phyloP scores from a whole-genome alignment of 2,113 vertebrate genomes.

The Macquaria ambigua region DNA sequence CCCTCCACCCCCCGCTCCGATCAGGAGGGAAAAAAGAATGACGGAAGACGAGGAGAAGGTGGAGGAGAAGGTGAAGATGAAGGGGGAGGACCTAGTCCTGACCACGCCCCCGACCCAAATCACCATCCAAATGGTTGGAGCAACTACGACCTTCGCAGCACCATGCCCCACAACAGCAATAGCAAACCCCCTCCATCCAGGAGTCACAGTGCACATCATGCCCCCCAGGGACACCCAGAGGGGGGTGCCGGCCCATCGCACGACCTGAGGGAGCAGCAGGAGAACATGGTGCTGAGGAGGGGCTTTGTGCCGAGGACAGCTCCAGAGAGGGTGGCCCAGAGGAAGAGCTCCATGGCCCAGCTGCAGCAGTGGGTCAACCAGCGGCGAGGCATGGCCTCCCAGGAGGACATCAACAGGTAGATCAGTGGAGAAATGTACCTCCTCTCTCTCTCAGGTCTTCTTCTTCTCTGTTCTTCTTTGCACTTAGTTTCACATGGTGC shows the following conservation, averaged over 20 bases:
- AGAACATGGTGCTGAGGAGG: conserved; percentile 81
- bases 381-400: conserved; percentile 82
- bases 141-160: conserved; percentile 74
- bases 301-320: conserved; percentile 86
- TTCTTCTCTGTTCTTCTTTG: not conserved
- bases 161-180: conserved; percentile 56
- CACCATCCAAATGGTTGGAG: conserved; percentile 89
- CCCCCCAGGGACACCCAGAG: conserved; percentile 68
- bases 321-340: conserved; percentile 92
- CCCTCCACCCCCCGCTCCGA: conserved; percentile 50
- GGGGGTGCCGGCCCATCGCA: conserved; percentile 17
- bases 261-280: conserved; percentile 69
- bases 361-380: conserved; percentile 98
- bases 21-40: conserved; percentile 31
- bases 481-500: not conserved
- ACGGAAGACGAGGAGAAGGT: conserved; percentile 38
- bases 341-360: conserved; percentile 96
- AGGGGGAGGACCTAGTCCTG: conserved; percentile 23
- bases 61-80: conserved; percentile 33
- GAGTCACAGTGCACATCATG: conserved; percentile 57
- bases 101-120: conserved; percentile 59
- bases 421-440: not conserved
- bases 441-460: not conserved
- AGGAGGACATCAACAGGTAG: conserved; percentile 92
- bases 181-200: conserved; percentile 31